Percentiles rank a stretch among this genome's conserved stretches.
Conservation (phyloP, 2,888 invertebrate species). For the Drosophila sordidapex region DNA sequence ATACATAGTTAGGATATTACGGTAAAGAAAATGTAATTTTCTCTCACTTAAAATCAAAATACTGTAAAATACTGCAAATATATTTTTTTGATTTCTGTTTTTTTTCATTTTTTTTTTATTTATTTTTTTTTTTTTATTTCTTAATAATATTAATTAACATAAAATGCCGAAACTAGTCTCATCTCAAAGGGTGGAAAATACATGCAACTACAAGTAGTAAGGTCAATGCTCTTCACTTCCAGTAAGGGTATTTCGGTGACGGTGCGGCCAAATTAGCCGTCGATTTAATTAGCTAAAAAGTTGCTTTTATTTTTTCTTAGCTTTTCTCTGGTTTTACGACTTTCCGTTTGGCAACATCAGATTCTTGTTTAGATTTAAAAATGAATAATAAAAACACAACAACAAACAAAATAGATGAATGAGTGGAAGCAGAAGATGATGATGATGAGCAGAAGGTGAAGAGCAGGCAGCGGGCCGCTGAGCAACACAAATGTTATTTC, state of each 20-base stretch:
- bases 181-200: neutral
- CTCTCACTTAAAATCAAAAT: neutral
- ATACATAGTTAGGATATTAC: no score
- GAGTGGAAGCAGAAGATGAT: neutral
- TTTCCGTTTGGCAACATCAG: slow-evolving; percentile 48
- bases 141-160: neutral
- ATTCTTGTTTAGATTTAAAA: slow-evolving; percentile 52
- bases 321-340: slow-evolving; percentile 48
- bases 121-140: neutral
- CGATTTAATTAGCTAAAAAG: slow-evolving; percentile 2
- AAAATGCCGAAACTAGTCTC: neutral
- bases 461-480: neutral
- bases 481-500: slow-evolving; percentile 15
- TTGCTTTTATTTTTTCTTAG: neutral
- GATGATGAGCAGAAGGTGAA: neutral
- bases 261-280: neutral
- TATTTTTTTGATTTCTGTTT: neutral
- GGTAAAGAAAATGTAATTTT: neutral
- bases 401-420: neutral
- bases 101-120: no score
- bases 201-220: neutral
- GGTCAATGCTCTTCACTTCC: neutral
- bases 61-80: neutral
- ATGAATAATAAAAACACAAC: slow-evolving; percentile 2
- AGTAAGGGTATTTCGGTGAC: neutral